phyloP scores from a whole-genome alignment of 2,113 vertebrate genomes.

The Siphamia tubifer region DNA sequence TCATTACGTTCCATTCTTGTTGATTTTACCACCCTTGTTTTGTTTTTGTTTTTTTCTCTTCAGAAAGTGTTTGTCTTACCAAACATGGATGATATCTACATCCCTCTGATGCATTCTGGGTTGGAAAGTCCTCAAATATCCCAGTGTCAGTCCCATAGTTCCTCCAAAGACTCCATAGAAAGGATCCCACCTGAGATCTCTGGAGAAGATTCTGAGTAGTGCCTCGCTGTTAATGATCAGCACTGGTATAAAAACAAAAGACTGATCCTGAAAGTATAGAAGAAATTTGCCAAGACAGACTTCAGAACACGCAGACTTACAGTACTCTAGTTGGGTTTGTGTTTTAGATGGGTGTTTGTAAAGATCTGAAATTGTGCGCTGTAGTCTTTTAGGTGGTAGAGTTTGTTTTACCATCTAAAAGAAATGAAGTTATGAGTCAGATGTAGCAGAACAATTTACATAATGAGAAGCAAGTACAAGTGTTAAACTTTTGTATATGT shows the following conservation, averaged over 20 bases:
- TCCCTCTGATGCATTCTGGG: constrained; percentile 85
- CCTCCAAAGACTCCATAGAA: constrained; percentile 57
- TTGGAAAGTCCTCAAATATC: constrained; percentile 53
- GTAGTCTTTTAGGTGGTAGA: not conserved
- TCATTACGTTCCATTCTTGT: too few relatives aligned
- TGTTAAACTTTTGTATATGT: constrained; percentile 37
- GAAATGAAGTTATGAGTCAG: not conserved
- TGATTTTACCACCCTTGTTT: too few relatives aligned
- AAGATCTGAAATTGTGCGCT: not conserved
- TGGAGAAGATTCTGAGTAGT: constrained; percentile 51
- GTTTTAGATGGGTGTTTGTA: constrained; percentile 11
- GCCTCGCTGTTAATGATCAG: constrained; percentile 20
- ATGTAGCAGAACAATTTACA: not conserved
- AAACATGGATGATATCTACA: constrained; percentile 90
- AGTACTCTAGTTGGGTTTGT: not conserved
- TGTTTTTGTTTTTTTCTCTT: not conserved
- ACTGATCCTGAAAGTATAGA: not conserved
- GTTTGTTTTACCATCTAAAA: not conserved
- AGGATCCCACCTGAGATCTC: constrained; percentile 32
- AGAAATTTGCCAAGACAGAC: not conserved
- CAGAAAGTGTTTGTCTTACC: constrained; percentile 92
- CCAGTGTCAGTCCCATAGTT: constrained; percentile 31
- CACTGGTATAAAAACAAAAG: not conserved
- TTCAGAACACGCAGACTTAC: not conserved
- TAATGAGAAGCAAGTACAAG: constrained; percentile 3